Base-by-base conservation (phyloP, 2,888 invertebrate species). In the Orchesella flavescens region DNA sequence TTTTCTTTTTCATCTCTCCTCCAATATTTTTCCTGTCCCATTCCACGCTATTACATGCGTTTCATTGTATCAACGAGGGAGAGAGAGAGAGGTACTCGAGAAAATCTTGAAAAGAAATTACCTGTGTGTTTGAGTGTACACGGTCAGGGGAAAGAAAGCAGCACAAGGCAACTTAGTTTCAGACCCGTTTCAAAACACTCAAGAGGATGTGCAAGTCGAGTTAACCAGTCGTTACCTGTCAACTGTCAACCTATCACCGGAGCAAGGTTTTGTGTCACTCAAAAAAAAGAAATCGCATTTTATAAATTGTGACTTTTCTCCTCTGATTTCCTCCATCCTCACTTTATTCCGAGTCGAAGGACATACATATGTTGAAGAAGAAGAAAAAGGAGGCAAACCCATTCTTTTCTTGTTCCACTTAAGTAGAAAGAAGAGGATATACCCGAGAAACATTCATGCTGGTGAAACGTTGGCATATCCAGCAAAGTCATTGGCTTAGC, bases 191-290 rank as follows among this genome's bases (percentile, higher is more conserved):
- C 34, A 53, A 44, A 49, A 43, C 46, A 69, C 21, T 49, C 69
- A 66, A 57, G 34, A 34, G 49, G 63, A 43, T 59, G 59, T 10
- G 17, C 63, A 49, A 43, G 53, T 15, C 49, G 24, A 53, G 65
- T 75, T 75, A 65, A 53, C 34, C 34, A 12, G 53, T 34, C 59
- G 21, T 72, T 76, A 76, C 66, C 66, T 57, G 66, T 66, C 74
- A 75, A 46, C 49, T 65, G 74, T 49, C 76, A 76, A 55, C 76
- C 65, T 57, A 76, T 76, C 76, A 66, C 43, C 65, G 12, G 34
- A 34, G 17, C 19, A 66, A 75, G 34, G 53, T 57, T 49, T 65
- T 76, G 71, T 76, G 76, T 66, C 76, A 76, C 34, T 76, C 66
- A 55, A 17, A 63, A 17, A 63, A 13, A 65, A 23, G 9, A 23